Base-by-base conservation (phyloP, 2,888 invertebrate genomes). In the Chloroclystis v-ata region DNA sequence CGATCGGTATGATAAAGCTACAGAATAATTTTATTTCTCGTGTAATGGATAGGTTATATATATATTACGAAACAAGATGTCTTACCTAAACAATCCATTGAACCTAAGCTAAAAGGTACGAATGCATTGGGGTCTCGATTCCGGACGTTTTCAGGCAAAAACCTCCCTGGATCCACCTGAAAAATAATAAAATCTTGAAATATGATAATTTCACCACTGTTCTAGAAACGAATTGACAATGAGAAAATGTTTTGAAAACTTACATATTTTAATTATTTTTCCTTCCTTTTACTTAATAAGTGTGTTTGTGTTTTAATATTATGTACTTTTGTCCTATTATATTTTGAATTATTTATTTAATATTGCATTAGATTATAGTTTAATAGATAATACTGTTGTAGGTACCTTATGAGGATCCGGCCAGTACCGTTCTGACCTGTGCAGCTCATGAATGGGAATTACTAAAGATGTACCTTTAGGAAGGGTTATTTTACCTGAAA, bases 51-150 rank as follows among this genome's bases (percentile, higher is more conserved):
- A n/a, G n/a, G n/a, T n/a, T n/a, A n/a, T n/a, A n/a, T n/a, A n/a
- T n/a, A n/a, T n/a, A n/a, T n/a, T n/a, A n/a, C n/a, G n/a, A n/a
- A n/a, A n/a, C n/a, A n/a, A n/a, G n/a, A n/a, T n/a, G 2, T 1
- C 29, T 32, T 10, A 85, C 84, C 84, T 56, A 85, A 63, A 49
- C 84, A 85, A 52, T 85, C 84, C 84, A 85, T 85, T 37, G 78
- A 61, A 0, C 84, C 84, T 44, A 77, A 66, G 51, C 84, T 85
- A 57, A 82, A 85, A 0, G 84, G 84, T 14, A 84, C 61, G 30
- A 77, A 85, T 4, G 74, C 76, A 46, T 80, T 76, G 0, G 79
- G 76, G 48, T 82, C 75, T 7, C 82, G 61, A 32, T 65, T 66
- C 44, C 59, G 71, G 4, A 68, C 55, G 47, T 82, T 78, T 13